These are phyloP conservation scores for Tricholauxania praeusta DNA, from an alignment of 2,888 invertebrate genomes.

Conservation along the genomic window DNA sequence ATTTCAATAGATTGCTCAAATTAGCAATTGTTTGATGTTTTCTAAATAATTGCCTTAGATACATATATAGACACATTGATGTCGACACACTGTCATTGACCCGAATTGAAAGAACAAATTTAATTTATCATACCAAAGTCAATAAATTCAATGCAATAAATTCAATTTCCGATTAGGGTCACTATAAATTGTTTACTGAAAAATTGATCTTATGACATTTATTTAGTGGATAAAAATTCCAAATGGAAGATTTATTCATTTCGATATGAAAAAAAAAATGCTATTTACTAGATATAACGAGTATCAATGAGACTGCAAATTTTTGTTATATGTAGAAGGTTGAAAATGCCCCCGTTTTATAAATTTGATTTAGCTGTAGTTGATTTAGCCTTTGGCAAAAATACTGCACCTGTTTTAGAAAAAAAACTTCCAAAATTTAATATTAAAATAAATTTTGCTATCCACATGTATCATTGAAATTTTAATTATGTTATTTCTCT, in stretches of 20 bases:
- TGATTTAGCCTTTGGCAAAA: too few species aligned
- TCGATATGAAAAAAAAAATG: not conserved
- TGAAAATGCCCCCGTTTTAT: too few species aligned
- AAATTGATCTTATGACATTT: not conserved
- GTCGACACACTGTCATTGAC: slow-evolving; percentile 38
- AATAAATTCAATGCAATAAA: slow-evolving; percentile 39
- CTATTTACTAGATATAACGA: too few species aligned
- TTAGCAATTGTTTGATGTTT: slow-evolving; percentile 6
- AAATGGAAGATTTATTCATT: slow-evolving; percentile 41
- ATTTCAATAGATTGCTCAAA: not conserved
- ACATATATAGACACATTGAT: not conserved
- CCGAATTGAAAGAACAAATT: slow-evolving; percentile 27
- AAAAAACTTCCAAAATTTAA: too few species aligned
- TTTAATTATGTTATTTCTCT: too few species aligned
- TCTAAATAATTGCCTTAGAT: not conserved
- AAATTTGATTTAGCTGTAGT: too few species aligned
- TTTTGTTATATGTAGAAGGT: too few species aligned
- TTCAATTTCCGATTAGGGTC: slow-evolving; percentile 43
- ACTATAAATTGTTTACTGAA: not conserved
- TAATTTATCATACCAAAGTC: slow-evolving; percentile 17
- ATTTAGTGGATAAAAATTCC: not conserved
- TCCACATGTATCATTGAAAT: too few species aligned
- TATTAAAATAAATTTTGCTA: too few species aligned
- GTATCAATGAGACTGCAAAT: too few species aligned
- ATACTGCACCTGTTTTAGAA: too few species aligned